Evolutionary conservation across 2,797 vertebrate genomes (phyloP).

Genomic region (Corythornis leucogaster): DNA sequence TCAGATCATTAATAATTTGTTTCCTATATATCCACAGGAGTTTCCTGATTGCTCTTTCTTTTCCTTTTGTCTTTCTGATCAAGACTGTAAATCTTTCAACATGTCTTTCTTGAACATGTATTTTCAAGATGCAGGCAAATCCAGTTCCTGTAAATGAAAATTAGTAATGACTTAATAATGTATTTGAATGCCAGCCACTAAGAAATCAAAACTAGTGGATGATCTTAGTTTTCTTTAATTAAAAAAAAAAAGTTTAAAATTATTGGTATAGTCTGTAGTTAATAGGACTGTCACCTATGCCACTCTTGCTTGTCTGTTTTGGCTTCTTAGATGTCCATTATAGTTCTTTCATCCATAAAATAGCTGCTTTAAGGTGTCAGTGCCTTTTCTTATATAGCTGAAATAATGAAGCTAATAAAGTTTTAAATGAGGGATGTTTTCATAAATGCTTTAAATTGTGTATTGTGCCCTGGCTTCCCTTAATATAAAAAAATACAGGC

Average conservation of each 20-base stretch:
- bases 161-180: background rate
- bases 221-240: background rate
- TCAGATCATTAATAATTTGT: conserved; percentile 49
- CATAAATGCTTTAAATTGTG: background rate
- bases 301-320: background rate
- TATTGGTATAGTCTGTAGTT: background rate
- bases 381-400: conserved; percentile 18
- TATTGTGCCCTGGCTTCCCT: background rate
- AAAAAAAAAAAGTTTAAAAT: background rate
- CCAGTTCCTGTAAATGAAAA: background rate
- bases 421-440: background rate
- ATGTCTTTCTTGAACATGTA: conserved; percentile 20
- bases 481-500: background rate
- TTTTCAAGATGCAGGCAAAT: conserved; percentile 15
- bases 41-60: conserved; percentile 77
- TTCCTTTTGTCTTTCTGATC: conserved; percentile 67
- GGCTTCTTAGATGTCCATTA: background rate
- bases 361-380: background rate
- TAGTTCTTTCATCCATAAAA: background rate
- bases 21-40: conserved; percentile 73
- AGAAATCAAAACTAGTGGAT: conserved; percentile 44
- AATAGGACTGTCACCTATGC: background rate
- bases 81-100: conserved; percentile 5
- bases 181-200: conserved; percentile 25
- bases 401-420: background rate